A percentile compares a stretch with the other conserved stretches of the same genome.
These are phyloP conservation scores for Gopherus evgoodei DNA, from an alignment of 2,113 vertebrate genomes.

Conservation along the genomic window DNA sequence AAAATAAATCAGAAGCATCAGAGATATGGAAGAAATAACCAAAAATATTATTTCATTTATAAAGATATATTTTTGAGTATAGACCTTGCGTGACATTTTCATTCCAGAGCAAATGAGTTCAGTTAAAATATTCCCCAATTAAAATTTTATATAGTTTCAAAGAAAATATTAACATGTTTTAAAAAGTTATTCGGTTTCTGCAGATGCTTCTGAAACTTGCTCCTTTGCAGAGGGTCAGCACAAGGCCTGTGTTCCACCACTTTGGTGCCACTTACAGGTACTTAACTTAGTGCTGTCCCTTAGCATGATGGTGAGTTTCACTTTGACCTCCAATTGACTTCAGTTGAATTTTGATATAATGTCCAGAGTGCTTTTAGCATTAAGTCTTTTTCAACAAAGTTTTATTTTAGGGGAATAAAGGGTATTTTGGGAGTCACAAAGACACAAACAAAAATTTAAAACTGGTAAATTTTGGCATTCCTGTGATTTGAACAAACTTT, in stretches of 20 bases:
- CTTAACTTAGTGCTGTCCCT: neutral
- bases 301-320: neutral
- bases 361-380: neutral
- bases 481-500: neutral
- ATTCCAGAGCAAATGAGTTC: neutral
- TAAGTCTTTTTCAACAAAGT: neutral
- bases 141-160: neutral
- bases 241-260: neutral
- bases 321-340: neutral
- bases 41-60: neutral
- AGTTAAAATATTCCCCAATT: neutral
- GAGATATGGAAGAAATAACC: neutral
- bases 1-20: neutral
- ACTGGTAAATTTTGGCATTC: neutral
- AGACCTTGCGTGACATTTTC: neutral
- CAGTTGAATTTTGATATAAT: neutral
- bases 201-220: neutral
- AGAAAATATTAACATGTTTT: neutral
- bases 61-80: neutral
- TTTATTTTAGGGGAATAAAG: neutral
- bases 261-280: neutral
- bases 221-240: neutral
- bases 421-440: neutral
- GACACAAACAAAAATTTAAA: neutral
- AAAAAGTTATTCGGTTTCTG: neutral